A percentile compares a stretch with the other conserved stretches of the same genome.
Conservation (phyloP, 2,888 invertebrate genomes). For the Volucella zonaria region DNA sequence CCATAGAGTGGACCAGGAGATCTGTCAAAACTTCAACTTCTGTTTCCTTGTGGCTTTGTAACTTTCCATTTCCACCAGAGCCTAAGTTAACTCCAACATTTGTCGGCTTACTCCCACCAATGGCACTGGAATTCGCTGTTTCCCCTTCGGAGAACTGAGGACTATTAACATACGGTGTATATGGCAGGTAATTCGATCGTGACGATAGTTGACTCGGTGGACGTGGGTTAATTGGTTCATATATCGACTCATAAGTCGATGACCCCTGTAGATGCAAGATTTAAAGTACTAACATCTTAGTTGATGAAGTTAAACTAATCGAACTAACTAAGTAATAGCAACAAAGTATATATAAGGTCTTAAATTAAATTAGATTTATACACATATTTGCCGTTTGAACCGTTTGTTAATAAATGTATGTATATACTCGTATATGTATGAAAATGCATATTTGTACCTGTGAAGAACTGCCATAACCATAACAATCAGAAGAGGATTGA, state of each 20-base stretch:
- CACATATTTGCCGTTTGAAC: conserved; percentile 1
- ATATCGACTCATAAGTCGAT: conserved; percentile 93
- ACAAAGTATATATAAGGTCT: background rate
- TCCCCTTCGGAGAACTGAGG: conserved; percentile 76
- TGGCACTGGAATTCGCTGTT: conserved; percentile 20
- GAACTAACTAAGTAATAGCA: background rate
- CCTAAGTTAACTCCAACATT: conserved; percentile 75
- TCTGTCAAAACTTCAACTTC: conserved; percentile 95
- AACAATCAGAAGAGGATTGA: conserved; percentile 81
- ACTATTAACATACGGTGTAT: conserved; percentile 86
- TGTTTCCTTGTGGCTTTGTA: conserved; percentile 86
- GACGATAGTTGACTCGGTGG: conserved; percentile 88
- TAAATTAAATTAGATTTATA: conserved; percentile 7
- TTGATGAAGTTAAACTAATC: background rate
- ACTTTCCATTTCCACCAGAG: conserved; percentile 78
- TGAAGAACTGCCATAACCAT: conserved; percentile 87
- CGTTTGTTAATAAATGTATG: conserved; percentile 25
- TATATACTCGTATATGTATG: conserved; percentile 10
- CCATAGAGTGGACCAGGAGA: conserved; percentile 94
- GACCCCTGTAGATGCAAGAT: conserved; percentile 83
- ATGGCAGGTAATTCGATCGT: conserved; percentile 87
- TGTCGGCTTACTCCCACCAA: conserved; percentile 24
- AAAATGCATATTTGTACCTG: conserved; percentile 84
- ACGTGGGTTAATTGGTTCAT: conserved; percentile 95
- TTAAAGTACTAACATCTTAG: conserved; percentile 10